A percentile compares a stretch with the other conserved stretches of the same genome.
phyloP scores from a whole-genome alignment of 2,113 vertebrate genomes.

The Clarias macrocephalus region DNA sequence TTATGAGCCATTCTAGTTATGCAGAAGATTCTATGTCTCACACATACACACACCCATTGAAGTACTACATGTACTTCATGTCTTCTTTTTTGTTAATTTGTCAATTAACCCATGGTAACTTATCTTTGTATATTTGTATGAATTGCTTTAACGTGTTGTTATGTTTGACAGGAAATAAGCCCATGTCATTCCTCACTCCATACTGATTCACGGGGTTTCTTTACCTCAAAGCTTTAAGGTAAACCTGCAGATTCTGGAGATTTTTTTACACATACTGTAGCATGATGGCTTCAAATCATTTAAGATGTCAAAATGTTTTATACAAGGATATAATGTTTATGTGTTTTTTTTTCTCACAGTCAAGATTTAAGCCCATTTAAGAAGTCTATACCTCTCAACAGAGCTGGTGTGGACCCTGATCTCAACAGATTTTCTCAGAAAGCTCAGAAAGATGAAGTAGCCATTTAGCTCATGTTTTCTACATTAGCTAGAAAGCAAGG shows the following conservation, averaged over 20 bases:
- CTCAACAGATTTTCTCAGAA: constrained; percentile 78
- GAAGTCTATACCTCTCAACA: constrained; percentile 85
- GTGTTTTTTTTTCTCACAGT: constrained; percentile 63
- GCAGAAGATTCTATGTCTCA: neutral
- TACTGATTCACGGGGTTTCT: constrained; percentile 47
- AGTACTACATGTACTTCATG: neutral
- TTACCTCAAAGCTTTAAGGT: constrained; percentile 41
- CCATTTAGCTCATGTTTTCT: constrained; percentile 68
- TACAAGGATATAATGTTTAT: neutral
- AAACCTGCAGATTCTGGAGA: neutral
- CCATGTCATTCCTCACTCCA: constrained; percentile 49
- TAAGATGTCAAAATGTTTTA: neutral
- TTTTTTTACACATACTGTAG: neutral
- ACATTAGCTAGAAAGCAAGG: neutral
- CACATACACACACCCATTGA: neutral
- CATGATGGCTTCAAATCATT: neutral
- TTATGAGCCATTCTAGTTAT: neutral
- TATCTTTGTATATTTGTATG: constrained; percentile 44
- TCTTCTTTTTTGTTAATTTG: neutral
- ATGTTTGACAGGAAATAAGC: constrained; percentile 47
- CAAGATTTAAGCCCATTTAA: constrained; percentile 75
- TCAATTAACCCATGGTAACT: neutral
- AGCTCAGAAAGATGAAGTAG: constrained; percentile 81
- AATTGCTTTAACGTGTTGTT: neutral
- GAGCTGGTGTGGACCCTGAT: constrained; percentile 77